phyloP scores from a whole-genome alignment of 2,113 vertebrate species.

The Andinoacara biseriatus region DNA sequence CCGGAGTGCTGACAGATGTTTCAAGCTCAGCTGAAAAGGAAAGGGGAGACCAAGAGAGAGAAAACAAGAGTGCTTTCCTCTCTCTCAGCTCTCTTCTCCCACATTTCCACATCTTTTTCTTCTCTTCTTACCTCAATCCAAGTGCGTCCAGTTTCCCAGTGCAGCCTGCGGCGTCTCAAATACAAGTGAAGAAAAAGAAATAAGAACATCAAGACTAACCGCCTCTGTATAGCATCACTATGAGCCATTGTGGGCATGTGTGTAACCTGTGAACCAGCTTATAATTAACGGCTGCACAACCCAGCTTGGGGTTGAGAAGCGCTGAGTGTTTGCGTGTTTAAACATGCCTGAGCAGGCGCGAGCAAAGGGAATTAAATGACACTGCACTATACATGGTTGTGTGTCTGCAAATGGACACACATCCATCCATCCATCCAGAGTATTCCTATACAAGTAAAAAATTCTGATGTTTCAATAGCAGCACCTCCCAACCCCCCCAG shows the following conservation, averaged over 20 bases:
- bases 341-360: neutral
- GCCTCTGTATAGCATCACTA: slow-evolving; percentile 1
- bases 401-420: neutral
- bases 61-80: slow-evolving; percentile 46
- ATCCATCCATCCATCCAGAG: neutral
- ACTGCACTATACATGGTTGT: neutral
- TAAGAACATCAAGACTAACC: neutral
- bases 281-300: slow-evolving; percentile 44
- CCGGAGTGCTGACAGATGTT: slow-evolving; percentile 98
- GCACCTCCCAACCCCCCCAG: neutral
- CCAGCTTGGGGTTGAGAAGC: slow-evolving; percentile 42
- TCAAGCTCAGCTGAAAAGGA: slow-evolving; percentile 82
- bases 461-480: slow-evolving; percentile 14
- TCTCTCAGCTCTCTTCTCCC: neutral
- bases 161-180: slow-evolving; percentile 13
- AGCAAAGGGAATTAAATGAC: slow-evolving; percentile 19
- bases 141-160: slow-evolving; percentile 5
- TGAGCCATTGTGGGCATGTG: slow-evolving; percentile 21
- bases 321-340: slow-evolving; percentile 22
- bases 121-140: slow-evolving; percentile 28
- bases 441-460: neutral
- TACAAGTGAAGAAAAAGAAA: slow-evolving; percentile 24
- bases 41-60: slow-evolving; percentile 33
- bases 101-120: slow-evolving; percentile 43
- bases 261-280: slow-evolving; percentile 29